Conservation (phyloP, 2,888 invertebrate species). For the Drosophila emarginata region DNA sequence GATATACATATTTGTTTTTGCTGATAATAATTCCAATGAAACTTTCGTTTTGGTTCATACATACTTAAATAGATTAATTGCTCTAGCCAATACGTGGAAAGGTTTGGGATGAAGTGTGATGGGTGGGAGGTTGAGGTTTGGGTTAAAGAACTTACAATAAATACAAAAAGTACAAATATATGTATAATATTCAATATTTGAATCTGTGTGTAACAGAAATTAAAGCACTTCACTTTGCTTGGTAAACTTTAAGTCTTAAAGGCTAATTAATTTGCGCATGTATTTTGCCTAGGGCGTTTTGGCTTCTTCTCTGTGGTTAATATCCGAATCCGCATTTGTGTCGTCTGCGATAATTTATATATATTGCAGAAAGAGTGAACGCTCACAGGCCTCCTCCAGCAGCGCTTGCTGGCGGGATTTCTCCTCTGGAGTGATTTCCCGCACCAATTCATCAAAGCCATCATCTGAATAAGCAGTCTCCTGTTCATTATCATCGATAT, state of each 20-base stretch:
- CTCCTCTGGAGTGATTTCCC: constrained; percentile 76
- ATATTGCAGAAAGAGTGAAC: constrained; percentile 79
- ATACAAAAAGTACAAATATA: constrained; percentile 71
- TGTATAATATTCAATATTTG: constrained; percentile 66
- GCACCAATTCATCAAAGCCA: constrained; percentile 77
- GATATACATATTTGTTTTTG: background rate
- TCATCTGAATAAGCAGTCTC: constrained; percentile 81
- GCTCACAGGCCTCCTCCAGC: constrained; percentile 82
- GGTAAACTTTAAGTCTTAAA: constrained; percentile 72
- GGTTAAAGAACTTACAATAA: constrained; percentile 65
- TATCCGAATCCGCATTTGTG: background rate
- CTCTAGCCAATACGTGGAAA: constrained; percentile 18
- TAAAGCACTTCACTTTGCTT: constrained; percentile 63
- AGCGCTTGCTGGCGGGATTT: constrained; percentile 79
- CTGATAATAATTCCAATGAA: constrained; percentile 7
- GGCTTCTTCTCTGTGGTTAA: constrained; percentile 27
- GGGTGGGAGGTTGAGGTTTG: background rate
- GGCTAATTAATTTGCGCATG: constrained; percentile 67
- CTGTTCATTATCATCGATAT: constrained; percentile 42
- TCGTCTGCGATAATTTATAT: constrained; percentile 49
- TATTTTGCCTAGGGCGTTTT: constrained; percentile 38
- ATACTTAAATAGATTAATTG: constrained; percentile 24
- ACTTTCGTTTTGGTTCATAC: constrained; percentile 15
- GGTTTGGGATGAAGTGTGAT: background rate
- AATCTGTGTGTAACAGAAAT: constrained; percentile 57